Evolutionary conservation across 2,113 vertebrate species (phyloP).

Genomic region (Antechinus stuartii): DNA sequence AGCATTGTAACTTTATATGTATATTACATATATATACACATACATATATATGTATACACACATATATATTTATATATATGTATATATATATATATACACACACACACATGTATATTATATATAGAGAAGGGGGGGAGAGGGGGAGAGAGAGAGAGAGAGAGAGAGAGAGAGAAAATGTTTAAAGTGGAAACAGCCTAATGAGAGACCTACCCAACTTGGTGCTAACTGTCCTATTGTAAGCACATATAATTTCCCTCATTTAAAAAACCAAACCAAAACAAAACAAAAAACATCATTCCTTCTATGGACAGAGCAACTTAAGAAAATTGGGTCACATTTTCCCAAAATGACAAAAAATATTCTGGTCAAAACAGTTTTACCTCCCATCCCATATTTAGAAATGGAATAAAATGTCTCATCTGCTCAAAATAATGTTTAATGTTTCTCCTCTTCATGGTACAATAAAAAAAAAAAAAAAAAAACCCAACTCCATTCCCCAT

Average conservation of each 20-base stretch:
- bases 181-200: conserved; percentile 62
- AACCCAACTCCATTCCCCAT: conserved; percentile 6
- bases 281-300: conserved; percentile 61
- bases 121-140: background rate
- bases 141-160: no score
- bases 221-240: conserved; percentile 61
- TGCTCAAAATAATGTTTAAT: conserved; percentile 74
- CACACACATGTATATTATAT: background rate
- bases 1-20: conserved; percentile 75
- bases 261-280: background rate
- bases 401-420: conserved; percentile 66
- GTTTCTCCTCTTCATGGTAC: conserved; percentile 48
- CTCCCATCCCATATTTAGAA: conserved; percentile 58
- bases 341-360: conserved; percentile 67
- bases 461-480: conserved; percentile 56
- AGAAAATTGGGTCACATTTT: conserved; percentile 60
- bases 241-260: background rate
- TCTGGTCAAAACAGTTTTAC: conserved; percentile 66
- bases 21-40: conserved; percentile 30
- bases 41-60: background rate
- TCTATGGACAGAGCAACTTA: conserved; percentile 59
- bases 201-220: conserved; percentile 66
- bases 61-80: conserved; percentile 8
- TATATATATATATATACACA: background rate
- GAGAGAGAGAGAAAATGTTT: conserved; percentile 51